phyloP scores from a whole-genome alignment of 2,797 vertebrate genomes.

The Sternarchorhynchus goeldii region DNA sequence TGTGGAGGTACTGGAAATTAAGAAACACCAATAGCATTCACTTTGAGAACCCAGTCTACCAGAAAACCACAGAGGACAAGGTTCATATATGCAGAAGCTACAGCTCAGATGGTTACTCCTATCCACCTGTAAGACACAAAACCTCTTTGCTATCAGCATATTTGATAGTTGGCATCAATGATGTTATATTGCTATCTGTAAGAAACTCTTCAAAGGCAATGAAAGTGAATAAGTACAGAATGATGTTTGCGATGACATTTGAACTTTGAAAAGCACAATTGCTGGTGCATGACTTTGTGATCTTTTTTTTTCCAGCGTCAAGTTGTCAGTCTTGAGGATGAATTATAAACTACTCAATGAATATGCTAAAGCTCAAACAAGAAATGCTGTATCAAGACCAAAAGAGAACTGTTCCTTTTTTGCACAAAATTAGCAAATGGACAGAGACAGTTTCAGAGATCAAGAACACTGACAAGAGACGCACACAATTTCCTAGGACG shows the following conservation, averaged over 20 bases:
- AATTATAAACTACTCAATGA: slow-evolving; percentile 70
- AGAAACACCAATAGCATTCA: slow-evolving; percentile 88
- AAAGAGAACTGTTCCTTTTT: slow-evolving; percentile 47
- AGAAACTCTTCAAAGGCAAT: no score
- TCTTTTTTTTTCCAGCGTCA: slow-evolving; percentile 76
- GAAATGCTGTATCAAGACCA: neutral
- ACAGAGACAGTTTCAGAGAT: slow-evolving; percentile 44
- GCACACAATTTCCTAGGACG: neutral
- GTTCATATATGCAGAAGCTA: slow-evolving; percentile 83
- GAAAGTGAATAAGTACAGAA: no score
- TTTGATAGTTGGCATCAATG: no score
- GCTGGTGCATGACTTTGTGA: neutral
- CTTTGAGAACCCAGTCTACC: slow-evolving; percentile 92
- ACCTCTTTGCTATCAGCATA: neutral
- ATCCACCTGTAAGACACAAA: slow-evolving; percentile 66
- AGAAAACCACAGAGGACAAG: slow-evolving; percentile 90
- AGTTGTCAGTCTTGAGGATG: slow-evolving; percentile 83
- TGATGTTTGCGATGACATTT: no score
- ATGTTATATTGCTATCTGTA: no score
- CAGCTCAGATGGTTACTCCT: slow-evolving; percentile 82
- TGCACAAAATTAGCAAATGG: slow-evolving; percentile 56
- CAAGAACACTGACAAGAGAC: slow-evolving; percentile 21
- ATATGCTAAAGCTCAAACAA: slow-evolving; percentile 60
- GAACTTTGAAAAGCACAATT: no score
- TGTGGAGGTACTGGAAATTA: slow-evolving; percentile 86